These are phyloP conservation scores for Saguinus imperator DNA, from an alignment of 2,113 vertebrate species.

Conservation along the genomic window DNA sequence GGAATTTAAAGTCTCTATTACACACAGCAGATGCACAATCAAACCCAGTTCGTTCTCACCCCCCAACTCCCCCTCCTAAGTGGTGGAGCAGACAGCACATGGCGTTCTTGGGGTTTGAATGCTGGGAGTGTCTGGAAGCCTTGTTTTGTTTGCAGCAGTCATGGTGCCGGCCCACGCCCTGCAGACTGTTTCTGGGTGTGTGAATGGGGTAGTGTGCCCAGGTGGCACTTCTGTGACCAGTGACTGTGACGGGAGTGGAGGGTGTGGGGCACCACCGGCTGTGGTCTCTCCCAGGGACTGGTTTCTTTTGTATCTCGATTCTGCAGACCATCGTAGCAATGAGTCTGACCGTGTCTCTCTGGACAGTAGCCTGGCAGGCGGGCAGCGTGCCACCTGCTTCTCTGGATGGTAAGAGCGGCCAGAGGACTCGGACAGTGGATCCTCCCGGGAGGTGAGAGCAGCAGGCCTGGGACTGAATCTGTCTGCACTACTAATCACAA, in stretches of 20 bases:
- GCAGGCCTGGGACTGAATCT: background rate
- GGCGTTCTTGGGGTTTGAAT: background rate
- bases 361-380: no score
- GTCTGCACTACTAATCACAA: no score
- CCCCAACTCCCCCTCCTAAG: background rate
- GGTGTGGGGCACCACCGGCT: background rate
- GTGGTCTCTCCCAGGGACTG: background rate
- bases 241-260: background rate
- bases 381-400: no score
- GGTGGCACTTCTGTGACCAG: accelerated
- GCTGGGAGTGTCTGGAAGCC: background rate
- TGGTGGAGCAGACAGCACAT: background rate
- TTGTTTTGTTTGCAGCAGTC: background rate
- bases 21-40: background rate
- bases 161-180: accelerated
- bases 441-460: accelerated
- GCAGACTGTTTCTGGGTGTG: background rate
- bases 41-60: background rate
- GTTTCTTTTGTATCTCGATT: background rate
- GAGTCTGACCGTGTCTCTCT: background rate
- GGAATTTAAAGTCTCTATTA: no score
- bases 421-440: accelerated
- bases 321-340: background rate
- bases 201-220: background rate
- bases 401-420: accelerated